Conservation (phyloP, 1,140 invertebrate genomes). For the Laupala kohalensis region DNA sequence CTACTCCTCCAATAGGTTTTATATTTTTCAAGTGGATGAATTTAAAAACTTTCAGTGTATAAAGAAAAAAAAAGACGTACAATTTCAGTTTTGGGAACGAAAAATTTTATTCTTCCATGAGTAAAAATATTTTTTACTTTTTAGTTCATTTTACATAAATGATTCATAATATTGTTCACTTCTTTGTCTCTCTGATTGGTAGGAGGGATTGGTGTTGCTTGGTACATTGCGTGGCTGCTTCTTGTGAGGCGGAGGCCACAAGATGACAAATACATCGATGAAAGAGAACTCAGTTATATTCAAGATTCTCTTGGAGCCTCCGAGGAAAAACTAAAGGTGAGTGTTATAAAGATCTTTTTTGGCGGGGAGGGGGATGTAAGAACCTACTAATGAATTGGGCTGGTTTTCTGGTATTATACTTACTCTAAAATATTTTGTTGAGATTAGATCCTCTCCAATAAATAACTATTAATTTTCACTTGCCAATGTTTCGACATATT, state of each 20-base stretch:
- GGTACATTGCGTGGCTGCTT: constrained; percentile 54
- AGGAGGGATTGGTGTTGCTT: constrained; percentile 50
- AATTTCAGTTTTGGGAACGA: too few relatives aligned
- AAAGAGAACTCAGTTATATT: constrained; percentile 65
- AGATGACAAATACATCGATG: constrained; percentile 56
- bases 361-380: background rate
- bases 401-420: background rate
- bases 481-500: background rate
- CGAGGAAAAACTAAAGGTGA: background rate
- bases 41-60: too few relatives aligned
- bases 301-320: constrained; percentile 29
- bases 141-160: too few relatives aligned
- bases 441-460: background rate
- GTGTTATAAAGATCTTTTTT: background rate
- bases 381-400: background rate
- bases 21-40: too few relatives aligned
- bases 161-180: too few relatives aligned
- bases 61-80: too few relatives aligned
- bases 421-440: background rate
- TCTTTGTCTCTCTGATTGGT: too few relatives aligned
- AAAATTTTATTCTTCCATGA: too few relatives aligned
- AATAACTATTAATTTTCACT: background rate
- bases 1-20: too few relatives aligned
- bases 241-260: constrained; percentile 63
- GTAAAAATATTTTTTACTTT: too few relatives aligned